phyloP scores from a whole-genome alignment of 1,140 invertebrate genomes.

The Cotesia typhae region DNA sequence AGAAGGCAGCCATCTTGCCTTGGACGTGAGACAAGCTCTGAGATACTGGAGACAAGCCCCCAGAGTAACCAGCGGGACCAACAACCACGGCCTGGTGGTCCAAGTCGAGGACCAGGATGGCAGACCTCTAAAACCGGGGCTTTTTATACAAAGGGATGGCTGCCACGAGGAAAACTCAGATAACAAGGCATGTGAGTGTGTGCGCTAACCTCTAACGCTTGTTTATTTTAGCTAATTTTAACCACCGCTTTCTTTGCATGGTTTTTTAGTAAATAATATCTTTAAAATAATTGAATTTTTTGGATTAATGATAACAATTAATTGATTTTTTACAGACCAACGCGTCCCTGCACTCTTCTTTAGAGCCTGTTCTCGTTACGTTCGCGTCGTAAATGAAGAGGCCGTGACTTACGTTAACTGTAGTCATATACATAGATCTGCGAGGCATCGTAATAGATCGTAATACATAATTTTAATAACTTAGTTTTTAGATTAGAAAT shows the following conservation, averaged over 20 bases:
- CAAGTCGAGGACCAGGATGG: slow-evolving; percentile 73
- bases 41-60: slow-evolving; percentile 54
- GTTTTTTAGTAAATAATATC: background rate
- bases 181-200: slow-evolving; percentile 68
- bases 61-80: slow-evolving; percentile 49
- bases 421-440: too few relatives aligned
- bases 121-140: slow-evolving; percentile 63
- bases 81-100: slow-evolving; percentile 70
- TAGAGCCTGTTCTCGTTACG: too few relatives aligned
- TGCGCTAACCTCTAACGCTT: slow-evolving; percentile 58
- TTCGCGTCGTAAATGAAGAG: too few relatives aligned
- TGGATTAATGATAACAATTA: slow-evolving; percentile 5
- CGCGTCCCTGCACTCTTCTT: too few relatives aligned
- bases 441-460: too few relatives aligned
- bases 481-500: too few relatives aligned
- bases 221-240: slow-evolving; percentile 41
- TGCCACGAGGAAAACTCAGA: slow-evolving; percentile 56
- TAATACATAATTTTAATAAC: too few relatives aligned
- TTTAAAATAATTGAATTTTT: background rate
- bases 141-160: slow-evolving; percentile 66
- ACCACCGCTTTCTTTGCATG: slow-evolving; percentile 45
- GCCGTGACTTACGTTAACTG: too few relatives aligned
- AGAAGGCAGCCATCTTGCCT: slow-evolving; percentile 54
- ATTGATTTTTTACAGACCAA: slow-evolving; percentile 50
- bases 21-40: slow-evolving; percentile 57